Conservation (phyloP, 1,140 invertebrate genomes). For the Agrypnia vestita region DNA sequence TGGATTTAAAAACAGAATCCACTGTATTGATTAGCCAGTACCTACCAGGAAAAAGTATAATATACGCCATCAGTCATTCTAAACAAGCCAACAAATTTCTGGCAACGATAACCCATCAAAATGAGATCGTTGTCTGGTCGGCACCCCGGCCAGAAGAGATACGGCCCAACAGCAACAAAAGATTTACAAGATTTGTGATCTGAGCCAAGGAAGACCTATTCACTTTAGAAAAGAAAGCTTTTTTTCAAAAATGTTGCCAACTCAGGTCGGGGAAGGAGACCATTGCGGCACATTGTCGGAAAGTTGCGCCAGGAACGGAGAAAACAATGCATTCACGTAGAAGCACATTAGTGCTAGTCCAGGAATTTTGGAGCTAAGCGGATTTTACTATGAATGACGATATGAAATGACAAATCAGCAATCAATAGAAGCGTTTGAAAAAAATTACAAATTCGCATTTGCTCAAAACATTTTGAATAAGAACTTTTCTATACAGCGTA, state of each 20-base stretch:
- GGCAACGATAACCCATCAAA: too few relatives aligned
- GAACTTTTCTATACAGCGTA: too few relatives aligned
- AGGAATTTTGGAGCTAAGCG: too few relatives aligned
- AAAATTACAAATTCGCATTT: too few relatives aligned
- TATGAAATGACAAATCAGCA: too few relatives aligned
- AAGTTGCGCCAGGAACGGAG: neutral
- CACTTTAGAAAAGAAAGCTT: neutral
- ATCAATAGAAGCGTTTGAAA: too few relatives aligned
- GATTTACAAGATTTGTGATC: constrained; percentile 14
- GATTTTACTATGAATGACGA: too few relatives aligned
- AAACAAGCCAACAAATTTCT: too few relatives aligned
- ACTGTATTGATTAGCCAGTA: neutral
- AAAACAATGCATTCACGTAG: neutral
- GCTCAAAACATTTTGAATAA: too few relatives aligned
- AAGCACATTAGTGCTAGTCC: too few relatives aligned
- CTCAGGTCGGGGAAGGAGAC: neutral
- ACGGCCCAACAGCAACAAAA: neutral
- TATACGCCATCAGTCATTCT: neutral
- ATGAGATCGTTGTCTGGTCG: neutral
- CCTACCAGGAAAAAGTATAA: neutral
- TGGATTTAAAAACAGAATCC: neutral
- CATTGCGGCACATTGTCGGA: too few relatives aligned
- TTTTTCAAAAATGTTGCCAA: constrained; percentile 24
- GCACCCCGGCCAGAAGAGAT: neutral
- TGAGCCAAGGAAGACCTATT: neutral